Conservation (phyloP, 2,797 vertebrate species). For the Parauchenoglanis punctatus region DNA sequence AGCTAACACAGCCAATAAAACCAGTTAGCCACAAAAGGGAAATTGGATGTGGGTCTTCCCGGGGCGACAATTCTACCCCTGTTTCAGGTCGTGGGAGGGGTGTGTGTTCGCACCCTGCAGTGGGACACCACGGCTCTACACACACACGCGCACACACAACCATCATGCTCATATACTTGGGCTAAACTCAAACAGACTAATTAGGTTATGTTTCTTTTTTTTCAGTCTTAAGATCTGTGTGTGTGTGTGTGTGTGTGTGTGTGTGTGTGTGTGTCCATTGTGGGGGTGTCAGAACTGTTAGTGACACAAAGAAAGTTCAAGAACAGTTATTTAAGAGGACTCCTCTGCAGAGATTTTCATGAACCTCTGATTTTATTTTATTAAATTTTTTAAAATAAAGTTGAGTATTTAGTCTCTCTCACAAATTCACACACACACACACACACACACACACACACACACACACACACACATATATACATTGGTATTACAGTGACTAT, state of each 20-base stretch:
- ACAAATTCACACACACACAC: background rate
- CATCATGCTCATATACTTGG: background rate
- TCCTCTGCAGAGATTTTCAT: background rate
- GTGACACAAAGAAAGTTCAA: background rate
- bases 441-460: background rate
- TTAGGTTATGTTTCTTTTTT: background rate
- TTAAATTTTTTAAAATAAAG: background rate
- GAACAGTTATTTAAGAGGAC: background rate
- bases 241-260: background rate
- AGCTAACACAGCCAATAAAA: background rate
- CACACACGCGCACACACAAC: conserved; percentile 2
- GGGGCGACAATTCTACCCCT: background rate
- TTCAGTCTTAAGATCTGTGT: background rate
- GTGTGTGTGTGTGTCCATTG: background rate
- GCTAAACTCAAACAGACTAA: conserved; percentile 5
- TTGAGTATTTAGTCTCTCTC: background rate
- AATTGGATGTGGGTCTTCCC: background rate
- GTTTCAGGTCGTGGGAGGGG: background rate
- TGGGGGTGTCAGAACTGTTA: background rate
- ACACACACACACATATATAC: background rate
- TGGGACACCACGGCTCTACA: background rate
- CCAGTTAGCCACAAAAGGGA: conserved; percentile 12
- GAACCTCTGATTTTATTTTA: background rate
- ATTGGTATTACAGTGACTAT: background rate
- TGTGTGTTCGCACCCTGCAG: background rate